Base-by-base conservation (phyloP, 2,113 vertebrate species). In the Pseudorhombus dupliciocellatus region DNA sequence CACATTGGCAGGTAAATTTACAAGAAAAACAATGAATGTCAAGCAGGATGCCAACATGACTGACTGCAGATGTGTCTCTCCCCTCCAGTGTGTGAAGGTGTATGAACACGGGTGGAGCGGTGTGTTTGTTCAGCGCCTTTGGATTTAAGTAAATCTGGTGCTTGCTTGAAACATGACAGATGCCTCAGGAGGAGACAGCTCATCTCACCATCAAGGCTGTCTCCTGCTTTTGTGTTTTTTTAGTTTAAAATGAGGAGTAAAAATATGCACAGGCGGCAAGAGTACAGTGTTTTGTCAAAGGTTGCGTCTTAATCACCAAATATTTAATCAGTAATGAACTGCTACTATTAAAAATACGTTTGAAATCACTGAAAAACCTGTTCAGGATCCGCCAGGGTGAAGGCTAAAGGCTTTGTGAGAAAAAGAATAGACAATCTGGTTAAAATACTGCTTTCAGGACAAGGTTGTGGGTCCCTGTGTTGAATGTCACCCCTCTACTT, bases 21-120 rank as follows among this genome's bases (percentile, higher is more conserved):
- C 37, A 46, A 59, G 58, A 61, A 52, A 74, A 75, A 73, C 59
- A 64, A 42, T 61, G 30, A 68, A 54, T 71, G 54, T 54, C 21
- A 83, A 71, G 21, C 44, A 50, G 25, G 51, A 74, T 74, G 78
- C 53, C 55, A 73, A 77, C 81, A 25, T 59, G 77, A 85, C 28
- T 68, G 75, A 60, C 24, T 69, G 22, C 28, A 54, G 46, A 40
- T 50, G 26, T 59, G 63, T 73, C 65, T 69, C 52, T 59, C 37
- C 15, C 12, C 31, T 55, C 42, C 57, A 42, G 69, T 34, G 54
- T 69, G 24, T 22, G 0, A 50, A 21, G 26, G 58, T 20, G 70
- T 73, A 70, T 37, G 68, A 16, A 73, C 25, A 59, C 26, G 3
- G 20, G 22, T 34, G 42, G 56, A 67, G 40, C 28, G 11, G 30